These are phyloP conservation scores for Nephrotoma appendiculata DNA, from an alignment of 2,888 invertebrate genomes.

Conservation along the genomic window DNA sequence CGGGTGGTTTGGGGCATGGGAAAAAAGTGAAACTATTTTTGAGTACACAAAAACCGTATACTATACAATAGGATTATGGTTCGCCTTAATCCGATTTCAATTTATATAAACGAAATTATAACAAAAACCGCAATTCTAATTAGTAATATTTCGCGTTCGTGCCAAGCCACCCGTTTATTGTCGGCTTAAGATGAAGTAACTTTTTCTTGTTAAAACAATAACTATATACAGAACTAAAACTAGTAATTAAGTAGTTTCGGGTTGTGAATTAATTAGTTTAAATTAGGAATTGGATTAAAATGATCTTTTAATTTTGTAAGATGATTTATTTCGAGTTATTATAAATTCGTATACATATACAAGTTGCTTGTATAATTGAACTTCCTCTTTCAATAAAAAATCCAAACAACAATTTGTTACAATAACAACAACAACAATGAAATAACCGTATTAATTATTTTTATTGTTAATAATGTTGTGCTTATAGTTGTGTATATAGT, in stretches of 20 bases:
- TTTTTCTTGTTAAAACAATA: background rate
- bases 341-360: background rate
- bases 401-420: background rate
- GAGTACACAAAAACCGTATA: too few relatives aligned
- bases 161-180: background rate
- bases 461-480: too few relatives aligned
- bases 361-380: background rate
- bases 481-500: too few relatives aligned
- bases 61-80: too few relatives aligned
- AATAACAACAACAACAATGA: background rate
- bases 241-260: background rate
- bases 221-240: background rate
- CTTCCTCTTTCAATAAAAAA: background rate
- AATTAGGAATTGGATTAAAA: background rate
- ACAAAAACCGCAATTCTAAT: too few relatives aligned
- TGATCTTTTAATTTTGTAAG: background rate
- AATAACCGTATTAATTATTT: too few relatives aligned
- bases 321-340: background rate
- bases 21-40: background rate
- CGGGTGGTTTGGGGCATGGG: background rate
- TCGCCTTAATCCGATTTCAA: too few relatives aligned
- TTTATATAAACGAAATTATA: too few relatives aligned
- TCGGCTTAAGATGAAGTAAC: background rate
- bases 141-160: too few relatives aligned
- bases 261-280: background rate